phyloP scores from a whole-genome alignment of 2,797 vertebrate genomes.

The Galagoides demidoff region DNA sequence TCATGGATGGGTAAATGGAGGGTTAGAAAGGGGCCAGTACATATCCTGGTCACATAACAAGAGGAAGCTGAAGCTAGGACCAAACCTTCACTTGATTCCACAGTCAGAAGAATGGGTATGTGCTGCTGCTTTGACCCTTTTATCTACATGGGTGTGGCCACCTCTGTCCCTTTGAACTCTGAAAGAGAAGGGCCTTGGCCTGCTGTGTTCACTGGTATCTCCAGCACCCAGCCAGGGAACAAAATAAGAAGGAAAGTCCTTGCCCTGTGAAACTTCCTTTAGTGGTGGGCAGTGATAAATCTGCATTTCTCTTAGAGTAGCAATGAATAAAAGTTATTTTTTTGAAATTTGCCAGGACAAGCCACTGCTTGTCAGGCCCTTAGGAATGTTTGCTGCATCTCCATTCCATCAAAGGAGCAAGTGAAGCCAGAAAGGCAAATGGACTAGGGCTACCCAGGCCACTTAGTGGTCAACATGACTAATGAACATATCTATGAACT shows the following conservation, averaged over 20 bases:
- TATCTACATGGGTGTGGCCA: background rate
- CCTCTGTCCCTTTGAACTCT: background rate
- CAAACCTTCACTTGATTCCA: background rate
- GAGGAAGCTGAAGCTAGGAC: background rate
- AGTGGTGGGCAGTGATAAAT: background rate
- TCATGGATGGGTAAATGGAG: background rate
- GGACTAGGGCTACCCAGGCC: background rate
- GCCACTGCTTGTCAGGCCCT: background rate
- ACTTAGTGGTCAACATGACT: background rate
- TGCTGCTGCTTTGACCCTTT: background rate
- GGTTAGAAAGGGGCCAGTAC: background rate
- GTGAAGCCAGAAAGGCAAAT: background rate
- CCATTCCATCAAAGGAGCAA: background rate
- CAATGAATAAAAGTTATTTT: background rate
- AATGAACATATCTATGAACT: background rate
- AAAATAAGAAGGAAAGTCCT: background rate
- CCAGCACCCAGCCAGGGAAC: background rate
- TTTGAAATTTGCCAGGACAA: slow-evolving; percentile 1
- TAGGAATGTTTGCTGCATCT: background rate
- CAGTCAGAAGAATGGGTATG: background rate
- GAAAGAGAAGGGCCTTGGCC: background rate
- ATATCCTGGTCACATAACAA: background rate
- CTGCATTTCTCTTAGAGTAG: background rate
- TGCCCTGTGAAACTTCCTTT: background rate
- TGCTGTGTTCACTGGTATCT: background rate